Conservation (phyloP, 1,140 invertebrate species). For the Hylyphantes graminicola region DNA sequence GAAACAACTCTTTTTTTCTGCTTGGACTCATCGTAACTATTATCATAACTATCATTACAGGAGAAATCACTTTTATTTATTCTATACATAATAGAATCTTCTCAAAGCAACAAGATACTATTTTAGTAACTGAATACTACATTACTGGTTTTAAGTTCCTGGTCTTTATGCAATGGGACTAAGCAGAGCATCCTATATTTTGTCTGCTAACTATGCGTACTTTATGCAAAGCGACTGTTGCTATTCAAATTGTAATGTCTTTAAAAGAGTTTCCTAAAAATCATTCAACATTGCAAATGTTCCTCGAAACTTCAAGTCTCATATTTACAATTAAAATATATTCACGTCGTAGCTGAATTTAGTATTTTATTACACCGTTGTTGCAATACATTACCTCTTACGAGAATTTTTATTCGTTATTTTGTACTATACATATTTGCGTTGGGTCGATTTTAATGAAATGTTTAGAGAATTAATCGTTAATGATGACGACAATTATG, state of each 20-base stretch:
- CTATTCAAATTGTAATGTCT: slow-evolving; percentile 18
- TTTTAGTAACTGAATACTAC: slow-evolving; percentile 13
- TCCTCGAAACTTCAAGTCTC: slow-evolving; percentile 11
- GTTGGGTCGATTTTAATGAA: not conserved
- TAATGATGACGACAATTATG: not conserved
- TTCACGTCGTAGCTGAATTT: slow-evolving; percentile 20
- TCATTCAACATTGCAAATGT: slow-evolving; percentile 17
- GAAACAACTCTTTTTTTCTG: too few species aligned
- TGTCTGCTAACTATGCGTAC: slow-evolving; percentile 5
- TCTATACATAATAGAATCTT: not conserved
- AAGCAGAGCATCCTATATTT: slow-evolving; percentile 20
- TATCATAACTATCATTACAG: not conserved
- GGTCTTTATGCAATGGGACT: not conserved
- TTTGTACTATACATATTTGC: slow-evolving; percentile 4
- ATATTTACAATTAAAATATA: slow-evolving; percentile 18
- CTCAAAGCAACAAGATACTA: not conserved
- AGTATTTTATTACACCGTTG: slow-evolving; percentile 22
- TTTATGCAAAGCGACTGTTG: slow-evolving; percentile 13
- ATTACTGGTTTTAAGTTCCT: slow-evolving; percentile 49
- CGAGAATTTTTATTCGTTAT: not conserved
- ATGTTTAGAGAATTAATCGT: not conserved
- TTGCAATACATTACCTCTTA: not conserved
- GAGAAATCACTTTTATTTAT: not conserved
- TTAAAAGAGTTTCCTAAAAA: slow-evolving; percentile 27
- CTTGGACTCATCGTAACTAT: too few species aligned